Percentiles rank a stretch among this genome's conserved stretches.
phyloP scores from a whole-genome alignment of 2,113 vertebrate species.

The Lepus timidus region DNA sequence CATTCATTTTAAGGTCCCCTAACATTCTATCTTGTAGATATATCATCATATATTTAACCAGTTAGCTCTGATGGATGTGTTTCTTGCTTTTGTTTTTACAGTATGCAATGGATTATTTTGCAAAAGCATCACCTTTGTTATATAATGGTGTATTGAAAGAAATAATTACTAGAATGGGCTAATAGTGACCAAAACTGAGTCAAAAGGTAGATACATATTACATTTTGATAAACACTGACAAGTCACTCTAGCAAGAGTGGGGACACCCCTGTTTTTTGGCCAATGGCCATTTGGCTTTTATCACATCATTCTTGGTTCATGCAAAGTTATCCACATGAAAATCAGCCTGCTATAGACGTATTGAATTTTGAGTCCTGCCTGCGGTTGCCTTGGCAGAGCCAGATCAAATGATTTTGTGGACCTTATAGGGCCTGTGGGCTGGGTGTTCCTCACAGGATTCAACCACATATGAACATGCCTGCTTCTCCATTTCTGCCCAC shows the following conservation, averaged over 20 bases:
- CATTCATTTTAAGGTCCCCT: neutral
- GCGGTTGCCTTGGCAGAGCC: too few relatives aligned
- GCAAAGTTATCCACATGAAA: too few relatives aligned
- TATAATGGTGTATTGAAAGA: neutral
- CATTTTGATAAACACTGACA: constrained; percentile 22
- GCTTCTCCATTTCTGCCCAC: neutral
- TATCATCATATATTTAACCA: neutral
- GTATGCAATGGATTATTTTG: neutral
- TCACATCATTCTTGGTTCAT: too few relatives aligned
- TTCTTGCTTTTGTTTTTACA: neutral
- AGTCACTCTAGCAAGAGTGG: neutral
- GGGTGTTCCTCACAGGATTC: too few relatives aligned
- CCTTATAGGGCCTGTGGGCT: too few relatives aligned
- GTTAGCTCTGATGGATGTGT: neutral
- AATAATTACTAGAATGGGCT: neutral
- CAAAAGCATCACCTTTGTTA: neutral
- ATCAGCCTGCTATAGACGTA: too few relatives aligned
- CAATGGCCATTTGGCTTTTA: too few relatives aligned
- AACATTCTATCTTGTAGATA: neutral
- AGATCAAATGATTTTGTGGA: too few relatives aligned
- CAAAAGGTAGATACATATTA: neutral
- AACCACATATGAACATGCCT: neutral
- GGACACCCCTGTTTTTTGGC: too few relatives aligned
- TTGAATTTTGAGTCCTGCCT: too few relatives aligned
- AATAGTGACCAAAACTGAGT: neutral